Base-by-base conservation (phyloP, 2,113 vertebrate genomes). In the Festucalex cinctus region DNA sequence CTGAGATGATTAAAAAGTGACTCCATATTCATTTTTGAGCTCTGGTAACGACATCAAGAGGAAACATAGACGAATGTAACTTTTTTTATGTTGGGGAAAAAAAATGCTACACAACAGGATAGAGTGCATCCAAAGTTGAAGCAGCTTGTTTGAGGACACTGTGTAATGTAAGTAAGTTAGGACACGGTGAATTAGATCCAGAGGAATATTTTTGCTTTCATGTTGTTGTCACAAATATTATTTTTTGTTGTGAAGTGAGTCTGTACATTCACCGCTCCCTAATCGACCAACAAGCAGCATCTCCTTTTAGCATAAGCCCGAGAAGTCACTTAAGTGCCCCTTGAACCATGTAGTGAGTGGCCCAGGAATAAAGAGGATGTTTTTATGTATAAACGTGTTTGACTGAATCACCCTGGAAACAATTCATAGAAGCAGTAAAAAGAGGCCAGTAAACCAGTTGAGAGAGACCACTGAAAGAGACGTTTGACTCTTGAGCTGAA, bases 341-440 rank as follows among this genome's bases (percentile, higher is more conserved):
- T 64, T 63, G 68, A 84, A 60, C 76, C 49, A 78, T 79, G 80
- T 22, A 53, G 53, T 32, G 35, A 80, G 73, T 28, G 75, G 62
- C 66, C 71, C 32, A 60, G 73, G 66, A 85, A 80, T 80, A 79
- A 81, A 80, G 68, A 82, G 62, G 63, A 66, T 20, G 64, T 46
- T 82, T 85, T 88, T 79, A 77, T 83, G 71, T 66, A 73, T 28
- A 20, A 73, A 70, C 76, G 76, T 82, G 70, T 77, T 69, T 72
- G 78, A 80, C 71, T 24, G 51, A 73, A 73, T 78, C 37, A 81
- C 80, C 79, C 69, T 81, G 57, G 77, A 83, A 78, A 88, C 81
- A 85, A 84, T 77, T 83, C 57, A 57, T n/a, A 44, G 77, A 83
- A 82, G 81, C 75, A 82, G 81, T 88, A 80, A 88, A 88, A 85